These are phyloP conservation scores for Chrosomus eos DNA, from an alignment of 2,797 vertebrate species.

Conservation along the genomic window DNA sequence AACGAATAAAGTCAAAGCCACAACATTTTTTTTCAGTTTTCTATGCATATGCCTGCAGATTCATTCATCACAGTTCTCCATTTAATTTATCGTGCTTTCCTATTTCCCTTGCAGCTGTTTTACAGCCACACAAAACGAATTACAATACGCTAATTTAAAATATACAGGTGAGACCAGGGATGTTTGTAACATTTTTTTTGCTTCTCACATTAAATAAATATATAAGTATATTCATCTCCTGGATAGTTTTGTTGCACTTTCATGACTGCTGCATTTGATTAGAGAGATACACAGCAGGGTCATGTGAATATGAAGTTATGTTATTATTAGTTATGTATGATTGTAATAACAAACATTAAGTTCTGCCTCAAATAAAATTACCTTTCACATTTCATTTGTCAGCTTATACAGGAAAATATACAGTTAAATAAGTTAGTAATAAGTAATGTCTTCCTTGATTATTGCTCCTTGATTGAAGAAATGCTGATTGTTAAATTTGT, in stretches of 20 bases:
- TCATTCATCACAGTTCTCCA: conserved; percentile 14
- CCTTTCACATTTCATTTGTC: conserved; percentile 57
- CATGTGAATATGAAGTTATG: not conserved
- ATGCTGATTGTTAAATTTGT: not conserved
- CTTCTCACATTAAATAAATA: not conserved
- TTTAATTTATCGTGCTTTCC: not conserved
- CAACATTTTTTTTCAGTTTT: not conserved
- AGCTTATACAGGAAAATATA: conserved; percentile 67
- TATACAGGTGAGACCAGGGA: not conserved
- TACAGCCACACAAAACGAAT: not conserved
- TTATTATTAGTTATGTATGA: too few relatives aligned
- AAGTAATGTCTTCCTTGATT: conserved; percentile 3
- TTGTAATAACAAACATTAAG: conserved; percentile 6
- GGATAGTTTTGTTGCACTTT: not conserved
- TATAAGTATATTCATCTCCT: not conserved
- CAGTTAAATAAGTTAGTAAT: not conserved
- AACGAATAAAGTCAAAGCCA: conserved; percentile 19
- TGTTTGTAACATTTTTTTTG: not conserved
- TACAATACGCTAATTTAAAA: not conserved
- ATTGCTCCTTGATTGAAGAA: not conserved
- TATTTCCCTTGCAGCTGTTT: conserved; percentile 24
- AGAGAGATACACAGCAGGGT: not conserved
- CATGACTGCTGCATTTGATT: not conserved
- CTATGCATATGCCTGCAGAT: not conserved
- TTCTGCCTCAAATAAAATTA: conserved; percentile 54